These are phyloP conservation scores for Linepithema humile DNA, from an alignment of 1,140 invertebrate genomes.

Conservation along the genomic window DNA sequence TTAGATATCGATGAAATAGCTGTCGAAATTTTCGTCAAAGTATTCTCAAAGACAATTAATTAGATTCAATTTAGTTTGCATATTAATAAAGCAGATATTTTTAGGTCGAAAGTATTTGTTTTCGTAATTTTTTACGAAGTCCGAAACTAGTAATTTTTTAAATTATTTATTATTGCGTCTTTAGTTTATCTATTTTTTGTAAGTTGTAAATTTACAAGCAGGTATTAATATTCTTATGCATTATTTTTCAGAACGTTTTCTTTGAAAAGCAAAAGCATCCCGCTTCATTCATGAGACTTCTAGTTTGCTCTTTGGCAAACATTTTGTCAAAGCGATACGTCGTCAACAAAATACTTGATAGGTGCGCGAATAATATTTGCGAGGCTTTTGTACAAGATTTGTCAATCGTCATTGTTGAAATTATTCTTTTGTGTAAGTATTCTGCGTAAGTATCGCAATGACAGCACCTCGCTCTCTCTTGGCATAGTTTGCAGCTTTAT, in stretches of 20 bases:
- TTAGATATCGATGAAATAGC: too few relatives aligned
- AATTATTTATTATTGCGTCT: neutral
- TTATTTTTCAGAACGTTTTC: neutral
- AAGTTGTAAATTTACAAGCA: neutral
- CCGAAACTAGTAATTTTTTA: too few relatives aligned
- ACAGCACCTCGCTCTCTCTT: neutral
- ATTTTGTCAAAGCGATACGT: neutral
- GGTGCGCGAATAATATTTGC: neutral
- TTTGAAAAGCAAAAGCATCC: neutral
- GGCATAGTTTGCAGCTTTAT: neutral
- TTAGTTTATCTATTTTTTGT: neutral
- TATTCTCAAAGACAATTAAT: too few relatives aligned
- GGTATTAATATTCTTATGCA: neutral
- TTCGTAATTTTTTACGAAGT: too few relatives aligned
- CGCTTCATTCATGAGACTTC: neutral
- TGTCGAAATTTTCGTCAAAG: too few relatives aligned
- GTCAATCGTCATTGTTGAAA: neutral
- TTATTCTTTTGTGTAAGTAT: neutral
- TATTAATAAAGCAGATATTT: too few relatives aligned
- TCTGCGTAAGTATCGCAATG: neutral
- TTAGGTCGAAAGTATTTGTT: too few relatives aligned
- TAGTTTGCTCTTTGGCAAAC: neutral
- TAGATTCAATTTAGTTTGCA: too few relatives aligned
- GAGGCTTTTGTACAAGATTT: neutral
- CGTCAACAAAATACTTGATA: neutral